Percentiles rank a stretch among this genome's conserved stretches.
Conservation (phyloP, 2,113 vertebrate species). For the Menidia beryllina region DNA sequence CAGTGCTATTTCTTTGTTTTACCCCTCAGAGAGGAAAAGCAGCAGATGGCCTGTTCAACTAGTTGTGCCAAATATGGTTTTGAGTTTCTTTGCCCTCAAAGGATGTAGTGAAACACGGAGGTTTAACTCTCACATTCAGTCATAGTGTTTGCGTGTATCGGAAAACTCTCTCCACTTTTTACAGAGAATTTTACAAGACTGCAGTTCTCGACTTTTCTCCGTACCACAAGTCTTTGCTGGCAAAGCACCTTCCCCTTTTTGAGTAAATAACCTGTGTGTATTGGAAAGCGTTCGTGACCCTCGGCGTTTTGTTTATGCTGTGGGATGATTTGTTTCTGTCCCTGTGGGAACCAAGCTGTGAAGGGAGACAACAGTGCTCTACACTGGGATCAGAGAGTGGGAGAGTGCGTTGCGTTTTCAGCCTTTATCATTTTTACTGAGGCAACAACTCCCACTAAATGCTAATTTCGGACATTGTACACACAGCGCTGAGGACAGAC, state of each 20-base stretch:
- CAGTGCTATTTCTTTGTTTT: background rate
- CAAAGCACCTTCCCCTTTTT: constrained; percentile 63
- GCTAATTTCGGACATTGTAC: constrained; percentile 17
- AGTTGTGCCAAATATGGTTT: constrained; percentile 61
- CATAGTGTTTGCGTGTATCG: constrained; percentile 36
- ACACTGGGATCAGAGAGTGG: constrained; percentile 5
- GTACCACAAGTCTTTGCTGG: constrained; percentile 71
- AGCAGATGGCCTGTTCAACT: constrained; percentile 47
- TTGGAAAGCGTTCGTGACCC: constrained; percentile 26
- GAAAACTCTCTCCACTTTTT: constrained; percentile 29
- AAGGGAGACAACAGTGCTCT: constrained; percentile 16
- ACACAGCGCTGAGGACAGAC: constrained; percentile 1
- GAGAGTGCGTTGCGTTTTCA: constrained; percentile 7
- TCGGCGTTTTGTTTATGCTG: constrained; percentile 12
- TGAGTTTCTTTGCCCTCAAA: constrained; percentile 32
- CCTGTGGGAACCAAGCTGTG: constrained; percentile 26
- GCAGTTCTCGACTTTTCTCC: constrained; percentile 17
- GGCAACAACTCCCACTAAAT: constrained; percentile 39
- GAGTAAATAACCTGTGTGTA: constrained; percentile 39
- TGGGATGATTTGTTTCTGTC: constrained; percentile 39
- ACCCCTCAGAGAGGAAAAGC: constrained; percentile 31
- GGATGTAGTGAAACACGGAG: constrained; percentile 36
- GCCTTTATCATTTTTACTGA: constrained; percentile 20
- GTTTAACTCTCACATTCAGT: constrained; percentile 22
- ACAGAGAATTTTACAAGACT: constrained; percentile 25